A percentile compares a stretch with the other conserved stretches of the same genome.
Conservation (phyloP, 2,797 vertebrate genomes). For the Monodelphis domestica region DNA sequence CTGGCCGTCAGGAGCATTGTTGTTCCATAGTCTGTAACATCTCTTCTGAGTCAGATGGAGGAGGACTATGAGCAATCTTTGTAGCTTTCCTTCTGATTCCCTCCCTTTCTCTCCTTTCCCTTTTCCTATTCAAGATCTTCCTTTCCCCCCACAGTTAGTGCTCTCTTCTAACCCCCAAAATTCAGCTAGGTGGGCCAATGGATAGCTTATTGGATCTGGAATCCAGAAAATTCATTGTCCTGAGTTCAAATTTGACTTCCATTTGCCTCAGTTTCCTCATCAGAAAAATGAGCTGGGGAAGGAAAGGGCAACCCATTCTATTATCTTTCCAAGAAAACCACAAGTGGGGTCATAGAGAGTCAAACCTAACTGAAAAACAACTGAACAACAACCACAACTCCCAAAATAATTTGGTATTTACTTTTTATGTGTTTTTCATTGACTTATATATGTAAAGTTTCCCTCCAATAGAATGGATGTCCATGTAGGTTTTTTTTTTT, state of each 20-base stretch:
- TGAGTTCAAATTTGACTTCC: no score
- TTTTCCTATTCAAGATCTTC: background rate
- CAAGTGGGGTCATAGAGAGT: no score
- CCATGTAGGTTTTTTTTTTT: background rate
- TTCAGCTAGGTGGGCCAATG: no score
- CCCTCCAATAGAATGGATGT: background rate
- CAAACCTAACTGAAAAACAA: no score
- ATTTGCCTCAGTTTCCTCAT: no score
- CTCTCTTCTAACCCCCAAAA: no score
- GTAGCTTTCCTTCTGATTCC: background rate
- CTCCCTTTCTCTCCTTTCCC: background rate
- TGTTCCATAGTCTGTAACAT: slow-evolving; percentile 19
- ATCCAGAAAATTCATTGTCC: no score
- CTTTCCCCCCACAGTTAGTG: background rate
- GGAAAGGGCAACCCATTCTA: no score
- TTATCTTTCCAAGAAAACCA: no score
- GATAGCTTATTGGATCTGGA: no score
- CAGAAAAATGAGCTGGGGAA: no score
- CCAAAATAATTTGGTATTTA: background rate
- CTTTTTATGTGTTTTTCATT: background rate
- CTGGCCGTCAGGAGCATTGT: slow-evolving; percentile 20
- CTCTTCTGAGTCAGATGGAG: background rate
- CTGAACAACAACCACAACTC: background rate
- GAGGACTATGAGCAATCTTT: background rate
- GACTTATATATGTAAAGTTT: background rate